phyloP scores from a whole-genome alignment of 2,888 invertebrate genomes.

The Galeruca laticollis region DNA sequence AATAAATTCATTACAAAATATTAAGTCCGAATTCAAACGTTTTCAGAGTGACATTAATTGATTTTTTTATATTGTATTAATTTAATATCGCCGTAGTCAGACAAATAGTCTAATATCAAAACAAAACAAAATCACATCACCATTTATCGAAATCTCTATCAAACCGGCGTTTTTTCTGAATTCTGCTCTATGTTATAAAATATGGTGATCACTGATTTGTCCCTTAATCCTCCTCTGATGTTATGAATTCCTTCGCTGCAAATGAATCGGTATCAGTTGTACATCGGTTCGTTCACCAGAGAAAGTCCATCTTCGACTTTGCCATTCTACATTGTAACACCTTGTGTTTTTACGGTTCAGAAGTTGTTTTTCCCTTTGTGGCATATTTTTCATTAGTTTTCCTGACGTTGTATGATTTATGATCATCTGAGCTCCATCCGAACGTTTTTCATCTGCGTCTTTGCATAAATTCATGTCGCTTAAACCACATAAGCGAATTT shows the following conservation, averaged over 20 bases:
- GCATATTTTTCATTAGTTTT: slow-evolving; percentile 58
- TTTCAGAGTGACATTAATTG: too few relatives aligned
- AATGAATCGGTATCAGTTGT: slow-evolving; percentile 22
- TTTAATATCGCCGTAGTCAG: too few relatives aligned
- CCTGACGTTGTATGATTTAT: slow-evolving; percentile 55
- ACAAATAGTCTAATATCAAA: too few relatives aligned
- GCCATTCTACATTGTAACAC: slow-evolving; percentile 40
- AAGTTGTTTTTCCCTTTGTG: slow-evolving; percentile 50
- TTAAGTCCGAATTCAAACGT: too few relatives aligned
- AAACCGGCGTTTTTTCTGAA: too few relatives aligned
- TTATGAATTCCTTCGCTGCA: slow-evolving; percentile 19
- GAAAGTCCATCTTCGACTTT: slow-evolving; percentile 27
- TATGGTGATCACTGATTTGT: background rate
- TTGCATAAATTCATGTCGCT: slow-evolving; percentile 56
- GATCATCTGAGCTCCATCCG: slow-evolving; percentile 49
- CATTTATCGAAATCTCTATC: too few relatives aligned
- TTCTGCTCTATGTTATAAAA: background rate
- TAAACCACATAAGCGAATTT: slow-evolving; percentile 56
- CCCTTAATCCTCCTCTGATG: background rate
- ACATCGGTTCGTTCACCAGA: slow-evolving; percentile 23
- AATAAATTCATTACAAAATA: too few relatives aligned
- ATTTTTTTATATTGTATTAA: too few relatives aligned
- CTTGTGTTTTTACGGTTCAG: slow-evolving; percentile 46
- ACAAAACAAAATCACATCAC: too few relatives aligned
- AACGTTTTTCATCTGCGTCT: slow-evolving; percentile 51